phyloP scores from a whole-genome alignment of 1,140 invertebrate genomes.

The Leptopilina boulardi region DNA sequence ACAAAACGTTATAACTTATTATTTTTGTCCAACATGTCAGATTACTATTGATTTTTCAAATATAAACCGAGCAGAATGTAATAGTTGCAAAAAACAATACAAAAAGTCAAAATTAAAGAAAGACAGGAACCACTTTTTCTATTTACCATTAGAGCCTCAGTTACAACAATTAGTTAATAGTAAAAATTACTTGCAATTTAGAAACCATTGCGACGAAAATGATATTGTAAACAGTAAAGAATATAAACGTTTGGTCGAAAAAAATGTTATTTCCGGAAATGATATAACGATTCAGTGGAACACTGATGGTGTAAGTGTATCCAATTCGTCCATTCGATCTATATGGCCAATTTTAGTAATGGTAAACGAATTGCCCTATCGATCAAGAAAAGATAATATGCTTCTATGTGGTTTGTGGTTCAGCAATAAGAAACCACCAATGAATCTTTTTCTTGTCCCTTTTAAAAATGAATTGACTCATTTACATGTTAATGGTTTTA shows the following conservation, averaged over 20 bases:
- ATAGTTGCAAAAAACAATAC: background rate
- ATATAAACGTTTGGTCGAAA: background rate
- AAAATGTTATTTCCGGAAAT: constrained; percentile 34
- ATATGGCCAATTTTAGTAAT: constrained; percentile 38
- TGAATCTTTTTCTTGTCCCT: constrained; percentile 37
- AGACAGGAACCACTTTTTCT: background rate
- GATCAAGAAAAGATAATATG: constrained; percentile 43
- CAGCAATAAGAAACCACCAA: constrained; percentile 13
- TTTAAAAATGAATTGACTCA: constrained; percentile 16
- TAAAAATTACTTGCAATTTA: background rate
- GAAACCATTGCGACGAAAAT: background rate
- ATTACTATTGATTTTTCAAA: background rate
- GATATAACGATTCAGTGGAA: constrained; percentile 12
- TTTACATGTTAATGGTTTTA: constrained; percentile 39
- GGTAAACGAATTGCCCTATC: constrained; percentile 42
- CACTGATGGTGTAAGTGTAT: constrained; percentile 39
- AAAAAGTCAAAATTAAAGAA: background rate
- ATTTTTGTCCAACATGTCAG: background rate
- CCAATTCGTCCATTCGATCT: constrained; percentile 30
- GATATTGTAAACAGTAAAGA: background rate
- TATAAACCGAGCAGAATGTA: background rate
- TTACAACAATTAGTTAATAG: background rate
- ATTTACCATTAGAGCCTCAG: background rate
- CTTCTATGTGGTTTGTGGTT: constrained; percentile 44
- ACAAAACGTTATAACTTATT: background rate